Conservation (phyloP, 1,140 invertebrate species). For the Zaprionus taronus region DNA sequence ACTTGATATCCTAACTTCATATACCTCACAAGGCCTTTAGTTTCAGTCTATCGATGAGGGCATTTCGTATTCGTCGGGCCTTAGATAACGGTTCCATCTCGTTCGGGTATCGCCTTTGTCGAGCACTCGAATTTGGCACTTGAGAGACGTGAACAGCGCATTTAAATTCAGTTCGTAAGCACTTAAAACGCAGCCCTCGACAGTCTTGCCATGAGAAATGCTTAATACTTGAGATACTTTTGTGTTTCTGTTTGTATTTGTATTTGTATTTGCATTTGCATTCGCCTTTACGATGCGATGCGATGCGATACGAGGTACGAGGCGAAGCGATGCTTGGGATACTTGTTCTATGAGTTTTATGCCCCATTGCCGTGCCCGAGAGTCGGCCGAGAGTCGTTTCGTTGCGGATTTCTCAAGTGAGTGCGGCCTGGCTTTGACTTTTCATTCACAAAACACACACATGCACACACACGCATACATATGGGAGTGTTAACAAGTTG, state of each 20-base stretch:
- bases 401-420: slow-evolving; percentile 37
- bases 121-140: slow-evolving; percentile 53
- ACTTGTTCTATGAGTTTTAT: slow-evolving; percentile 33
- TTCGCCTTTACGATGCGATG: slow-evolving; percentile 39
- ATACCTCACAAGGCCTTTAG: too few species aligned
- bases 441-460: slow-evolving; percentile 14
- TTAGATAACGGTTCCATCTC: neutral
- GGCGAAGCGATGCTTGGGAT: slow-evolving; percentile 24
- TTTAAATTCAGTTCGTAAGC: slow-evolving; percentile 73
- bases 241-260: slow-evolving; percentile 39
- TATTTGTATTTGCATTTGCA: slow-evolving; percentile 56
- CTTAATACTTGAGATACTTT: slow-evolving; percentile 74
- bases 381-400: neutral
- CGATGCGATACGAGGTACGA: too few species aligned
- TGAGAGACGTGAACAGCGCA: slow-evolving; percentile 57
- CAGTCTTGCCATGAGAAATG: slow-evolving; percentile 60
- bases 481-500: slow-evolving; percentile 12
- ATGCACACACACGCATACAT: neutral
- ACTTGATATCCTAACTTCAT: too few species aligned
- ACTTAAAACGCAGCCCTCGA: slow-evolving; percentile 50
- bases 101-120: slow-evolving; percentile 26
- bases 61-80: neutral
- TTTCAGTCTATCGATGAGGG: neutral
- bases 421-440: slow-evolving; percentile 52
- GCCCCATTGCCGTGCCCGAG: slow-evolving; percentile 28